These are phyloP conservation scores for Vombatus ursinus DNA, from an alignment of 2,113 vertebrate genomes.

Conservation along the genomic window DNA sequence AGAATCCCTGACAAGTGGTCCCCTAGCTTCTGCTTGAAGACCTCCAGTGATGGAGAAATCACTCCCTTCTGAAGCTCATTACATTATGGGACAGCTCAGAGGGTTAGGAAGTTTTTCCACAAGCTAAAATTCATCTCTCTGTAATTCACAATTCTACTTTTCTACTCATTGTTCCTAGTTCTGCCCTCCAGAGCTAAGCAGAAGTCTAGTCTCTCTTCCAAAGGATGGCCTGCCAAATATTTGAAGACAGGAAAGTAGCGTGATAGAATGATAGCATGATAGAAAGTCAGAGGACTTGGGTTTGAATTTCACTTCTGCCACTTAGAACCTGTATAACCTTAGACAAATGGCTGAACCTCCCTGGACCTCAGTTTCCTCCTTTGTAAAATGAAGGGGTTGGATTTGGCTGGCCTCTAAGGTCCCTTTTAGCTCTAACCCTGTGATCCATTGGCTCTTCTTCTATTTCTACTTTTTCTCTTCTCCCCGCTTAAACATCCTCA, in stretches of 20 bases:
- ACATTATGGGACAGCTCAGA: not conserved
- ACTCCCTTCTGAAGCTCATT: not conserved
- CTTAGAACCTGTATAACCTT: not conserved
- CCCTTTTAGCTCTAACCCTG: not conserved
- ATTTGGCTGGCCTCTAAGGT: not conserved
- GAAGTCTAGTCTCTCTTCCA: not conserved
- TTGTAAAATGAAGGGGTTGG: not conserved
- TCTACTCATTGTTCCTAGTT: not conserved
- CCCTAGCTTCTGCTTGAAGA: not conserved
- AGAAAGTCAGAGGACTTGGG: not conserved
- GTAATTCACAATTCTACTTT: not conserved
- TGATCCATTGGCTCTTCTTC: not conserved
- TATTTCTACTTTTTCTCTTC: not conserved
- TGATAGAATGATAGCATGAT: not conserved
- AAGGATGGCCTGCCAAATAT: not conserved
- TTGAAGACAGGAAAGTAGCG: not conserved
- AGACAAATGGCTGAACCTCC: not conserved
- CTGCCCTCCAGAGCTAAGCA: not conserved
- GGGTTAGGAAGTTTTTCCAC: not conserved
- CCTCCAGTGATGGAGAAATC: not conserved
- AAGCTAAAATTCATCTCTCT: not conserved
- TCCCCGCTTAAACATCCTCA: not conserved
- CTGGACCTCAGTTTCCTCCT: not conserved
- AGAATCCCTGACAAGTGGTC: not conserved
- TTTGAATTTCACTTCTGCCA: not conserved